phyloP scores from a whole-genome alignment of 2,113 vertebrate species.

The Caracal caracal region DNA sequence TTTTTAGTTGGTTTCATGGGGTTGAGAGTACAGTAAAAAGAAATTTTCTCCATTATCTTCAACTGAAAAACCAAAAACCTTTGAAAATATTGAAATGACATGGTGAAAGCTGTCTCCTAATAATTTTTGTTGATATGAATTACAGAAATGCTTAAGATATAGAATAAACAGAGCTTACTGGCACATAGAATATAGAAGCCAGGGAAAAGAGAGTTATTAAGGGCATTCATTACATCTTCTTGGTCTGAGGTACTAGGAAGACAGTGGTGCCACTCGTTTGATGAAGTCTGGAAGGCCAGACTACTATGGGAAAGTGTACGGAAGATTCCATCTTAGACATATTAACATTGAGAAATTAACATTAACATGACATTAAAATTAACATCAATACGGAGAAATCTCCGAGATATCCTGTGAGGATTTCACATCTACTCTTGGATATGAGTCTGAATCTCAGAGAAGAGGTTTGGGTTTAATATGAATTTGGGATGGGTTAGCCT shows the following conservation, averaged over 20 bases:
- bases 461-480: not conserved
- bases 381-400: not conserved
- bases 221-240: not conserved
- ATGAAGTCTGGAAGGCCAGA: not conserved
- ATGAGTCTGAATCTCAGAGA: not conserved
- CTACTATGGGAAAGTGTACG: not conserved
- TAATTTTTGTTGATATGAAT: constrained; percentile 34
- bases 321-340: not conserved
- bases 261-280: not conserved
- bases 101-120: not conserved
- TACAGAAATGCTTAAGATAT: not conserved
- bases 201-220: not conserved
- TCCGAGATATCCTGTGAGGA: not conserved
- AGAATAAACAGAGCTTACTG: constrained; percentile 26
- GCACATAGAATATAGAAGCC: not conserved
- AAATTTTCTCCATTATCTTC: not conserved
- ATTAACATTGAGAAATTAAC: not conserved
- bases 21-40: not conserved
- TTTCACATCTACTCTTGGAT: not conserved
- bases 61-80: not conserved
- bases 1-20: not conserved
- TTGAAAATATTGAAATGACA: not conserved
- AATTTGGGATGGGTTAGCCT: not conserved
- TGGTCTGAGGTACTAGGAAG: not conserved
- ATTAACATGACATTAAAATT: no score